phyloP scores from a whole-genome alignment of 1,140 invertebrate genomes.

The Drosophila nasuta region DNA sequence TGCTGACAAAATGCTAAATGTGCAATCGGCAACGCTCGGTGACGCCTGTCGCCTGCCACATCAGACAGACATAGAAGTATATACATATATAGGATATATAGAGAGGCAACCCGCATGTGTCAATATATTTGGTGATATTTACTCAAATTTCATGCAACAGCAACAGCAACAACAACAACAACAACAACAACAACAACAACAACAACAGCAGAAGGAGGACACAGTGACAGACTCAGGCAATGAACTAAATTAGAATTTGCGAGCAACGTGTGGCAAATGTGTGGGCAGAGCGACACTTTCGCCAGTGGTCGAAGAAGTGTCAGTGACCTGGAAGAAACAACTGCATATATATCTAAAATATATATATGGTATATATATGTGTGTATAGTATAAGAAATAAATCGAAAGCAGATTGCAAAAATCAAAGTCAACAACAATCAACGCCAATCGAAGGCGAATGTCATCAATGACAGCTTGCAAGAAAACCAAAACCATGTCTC shows the following conservation, averaged over 20 bases:
- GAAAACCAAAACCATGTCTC: slow-evolving; percentile 12
- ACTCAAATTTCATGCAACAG: slow-evolving; percentile 70
- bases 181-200: too few species aligned
- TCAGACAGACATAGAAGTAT: slow-evolving; percentile 21
- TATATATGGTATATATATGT: slow-evolving; percentile 5
- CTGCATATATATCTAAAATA: not conserved
- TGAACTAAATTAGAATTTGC: slow-evolving; percentile 73
- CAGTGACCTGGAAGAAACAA: slow-evolving; percentile 75
- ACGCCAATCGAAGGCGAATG: slow-evolving; percentile 44
- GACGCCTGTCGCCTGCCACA: slow-evolving; percentile 24
- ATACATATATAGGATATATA: not conserved
- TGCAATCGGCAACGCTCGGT: slow-evolving; percentile 47
- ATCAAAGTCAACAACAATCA: slow-evolving; percentile 82
- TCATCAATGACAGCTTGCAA: slow-evolving; percentile 27
- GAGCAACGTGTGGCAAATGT: slow-evolving; percentile 47
- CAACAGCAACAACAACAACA: slow-evolving; percentile 46
- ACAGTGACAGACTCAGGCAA: slow-evolving; percentile 44
- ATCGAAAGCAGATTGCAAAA: slow-evolving; percentile 79
- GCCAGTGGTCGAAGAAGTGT: slow-evolving; percentile 43
- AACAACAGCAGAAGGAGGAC: too few species aligned
- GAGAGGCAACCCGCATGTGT: slow-evolving; percentile 64
- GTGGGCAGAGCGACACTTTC: slow-evolving; percentile 21
- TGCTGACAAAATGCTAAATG: slow-evolving; percentile 55
- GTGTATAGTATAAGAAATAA: slow-evolving; percentile 64
- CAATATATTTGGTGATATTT: slow-evolving; percentile 71